Evolutionary conservation across 1,140 invertebrate genomes (phyloP), one percentile per base, ranked within the genome.

Genomic region (Caenorhabditis remanei): DNA sequence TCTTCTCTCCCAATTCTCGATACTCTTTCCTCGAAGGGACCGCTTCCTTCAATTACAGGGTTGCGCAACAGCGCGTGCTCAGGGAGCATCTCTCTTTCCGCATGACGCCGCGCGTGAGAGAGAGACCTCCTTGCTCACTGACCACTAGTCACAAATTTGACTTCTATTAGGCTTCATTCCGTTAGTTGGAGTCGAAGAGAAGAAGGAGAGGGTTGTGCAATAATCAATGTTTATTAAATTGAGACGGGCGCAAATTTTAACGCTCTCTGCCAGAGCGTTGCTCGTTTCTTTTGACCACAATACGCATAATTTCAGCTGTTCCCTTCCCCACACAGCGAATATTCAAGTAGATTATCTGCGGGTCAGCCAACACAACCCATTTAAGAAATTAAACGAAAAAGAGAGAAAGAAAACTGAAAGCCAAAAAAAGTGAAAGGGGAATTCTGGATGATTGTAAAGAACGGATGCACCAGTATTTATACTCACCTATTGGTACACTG

Each of bases 141-240:
- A 48, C 21, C 71, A 50, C 71, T 71, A 41, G 40, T 71, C 65
- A 71, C n/a, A 71, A 79, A 79, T 50, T 79, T 24, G 71, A 53
- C 71, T 48, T 50, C 46, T n/a, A 32, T 75, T 48, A 5, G 43
- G 41, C 41, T 46, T 46, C 67, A 41, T 79, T 50, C 71, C 71
- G 43, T 50, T 43, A 24, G 46, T 63, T 9, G 50, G 61, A 63
- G 24, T 50, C 7, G 21, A 79, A 32, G 16, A 71, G 24, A 46
- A 24, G 24, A 24, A 65, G 9, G 46, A 40, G 40, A 50, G 71
- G 43, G 71, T 79, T 79, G 71, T 79, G 71, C 71, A 79, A 79
- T 71, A 79, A 79, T 79, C 46, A 79, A 79, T 50, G 71, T 79
- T 79, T 79, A 79, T 79, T 79, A 48, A 79, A 79, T 79, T 79